These are phyloP conservation scores for Clarias macrocephalus DNA, from an alignment of 2,113 vertebrate genomes.

Conservation along the genomic window DNA sequence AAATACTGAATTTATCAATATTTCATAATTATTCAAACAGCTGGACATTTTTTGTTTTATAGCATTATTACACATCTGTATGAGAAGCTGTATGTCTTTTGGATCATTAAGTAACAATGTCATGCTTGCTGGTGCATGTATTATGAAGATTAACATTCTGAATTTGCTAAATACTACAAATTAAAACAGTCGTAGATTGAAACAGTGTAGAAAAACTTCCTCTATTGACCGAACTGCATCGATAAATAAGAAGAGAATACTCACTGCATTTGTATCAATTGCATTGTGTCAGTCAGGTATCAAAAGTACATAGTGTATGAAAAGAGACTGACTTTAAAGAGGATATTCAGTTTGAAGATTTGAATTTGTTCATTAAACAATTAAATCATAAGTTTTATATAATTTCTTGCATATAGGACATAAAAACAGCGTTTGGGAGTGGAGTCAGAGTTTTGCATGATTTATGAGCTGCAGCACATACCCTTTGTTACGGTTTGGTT, in stretches of 20 bases:
- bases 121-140: not conserved
- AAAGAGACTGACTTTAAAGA: not conserved
- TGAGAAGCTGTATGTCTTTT: not conserved
- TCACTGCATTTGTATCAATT: not conserved
- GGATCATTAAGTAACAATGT: not conserved
- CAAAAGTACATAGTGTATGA: not conserved
- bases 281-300: not conserved
- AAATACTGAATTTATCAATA: not conserved
- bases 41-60: not conserved
- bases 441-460: not conserved
- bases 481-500: slow-evolving; percentile 28
- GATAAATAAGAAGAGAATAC: not conserved
- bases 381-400: not conserved
- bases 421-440: not conserved
- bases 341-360: not conserved
- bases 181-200: not conserved
- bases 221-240: not conserved
- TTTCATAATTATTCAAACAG: not conserved
- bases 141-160: too few species aligned
- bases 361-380: too few species aligned
- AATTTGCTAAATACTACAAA: not conserved
- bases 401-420: not conserved
- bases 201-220: not conserved
- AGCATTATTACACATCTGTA: not conserved
- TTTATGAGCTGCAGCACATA: not conserved